phyloP scores from a whole-genome alignment of 2,113 vertebrate species.

The Campylomormyrus numenius region DNA sequence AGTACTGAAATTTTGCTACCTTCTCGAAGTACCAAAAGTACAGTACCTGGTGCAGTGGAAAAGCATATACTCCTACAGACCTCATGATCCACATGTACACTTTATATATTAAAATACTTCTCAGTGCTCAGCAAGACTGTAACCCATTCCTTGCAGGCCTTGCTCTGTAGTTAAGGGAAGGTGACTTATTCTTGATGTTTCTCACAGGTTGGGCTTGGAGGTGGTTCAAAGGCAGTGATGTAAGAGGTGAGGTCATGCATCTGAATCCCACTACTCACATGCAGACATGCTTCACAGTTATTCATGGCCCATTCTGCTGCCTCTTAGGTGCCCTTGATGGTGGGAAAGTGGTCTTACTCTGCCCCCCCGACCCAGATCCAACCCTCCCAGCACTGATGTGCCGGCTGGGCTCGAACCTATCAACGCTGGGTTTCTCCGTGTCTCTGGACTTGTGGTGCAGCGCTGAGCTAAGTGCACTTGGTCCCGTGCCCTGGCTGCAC shows the following conservation, averaged over 20 bases:
- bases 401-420: conserved; percentile 60
- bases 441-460: conserved; percentile 73
- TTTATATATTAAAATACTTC: not conserved
- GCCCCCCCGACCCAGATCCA: conserved; percentile 55
- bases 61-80: not conserved
- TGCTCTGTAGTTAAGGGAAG: not conserved
- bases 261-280: not conserved
- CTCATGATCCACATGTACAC: not conserved
- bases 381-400: conserved; percentile 51
- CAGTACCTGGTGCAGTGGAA: too few relatives aligned
- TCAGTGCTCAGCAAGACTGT: not conserved
- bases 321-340: conserved; percentile 34
- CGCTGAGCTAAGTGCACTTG: conserved; percentile 52
- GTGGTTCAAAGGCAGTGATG: conserved; percentile 3
- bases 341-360: conserved; percentile 64
- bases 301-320: not conserved
- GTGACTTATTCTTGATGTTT: not conserved
- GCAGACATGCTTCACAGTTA: not conserved
- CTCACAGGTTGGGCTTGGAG: conserved; percentile 7
- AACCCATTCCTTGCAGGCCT: not conserved
- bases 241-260: conserved; percentile 15
- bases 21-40: too few relatives aligned
- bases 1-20: too few relatives aligned
- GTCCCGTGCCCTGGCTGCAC: conserved; percentile 77
- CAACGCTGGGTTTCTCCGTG: conserved; percentile 57